Base-by-base conservation (phyloP, 2,797 vertebrate species). In the Epinephelus malabaricus region DNA sequence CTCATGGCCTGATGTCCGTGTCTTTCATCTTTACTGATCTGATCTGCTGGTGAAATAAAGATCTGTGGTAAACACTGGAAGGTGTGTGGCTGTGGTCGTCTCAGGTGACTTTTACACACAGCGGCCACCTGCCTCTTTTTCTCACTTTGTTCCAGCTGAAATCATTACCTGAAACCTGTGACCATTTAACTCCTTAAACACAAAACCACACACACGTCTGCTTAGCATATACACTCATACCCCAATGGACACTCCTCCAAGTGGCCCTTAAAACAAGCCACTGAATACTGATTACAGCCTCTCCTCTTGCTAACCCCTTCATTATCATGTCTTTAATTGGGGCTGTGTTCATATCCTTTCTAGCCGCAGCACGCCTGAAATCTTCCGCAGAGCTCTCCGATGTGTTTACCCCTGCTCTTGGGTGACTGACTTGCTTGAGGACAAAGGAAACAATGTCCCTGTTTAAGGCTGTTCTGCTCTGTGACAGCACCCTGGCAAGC, bases 371-470 rank as follows among this genome's bases (percentile, higher is more conserved):
- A 59, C 65, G 85, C 38, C 71, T 88, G 45, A 68, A 76, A 68
- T 47, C 66, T 59, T 80, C 76, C 45, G 3, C 69, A 60, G 78
- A 61, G 66, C 76, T 84, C 76, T 73, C 2, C 27, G 64, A 82
- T 77, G 78, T 87, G 76, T 89, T 88, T 83, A 86, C 87, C 6
- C 34, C 82, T 23, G 80, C 18, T 50, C 78, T 80, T 59, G 10
- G 70, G 73, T 76, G 78, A 68, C 78, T 80, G 61, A 86, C 76
- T 85, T 76, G 84, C 80, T 81, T 11, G 50, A 14, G 34, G 76
- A 86, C 81, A 86, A 84, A 87, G 62, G 64, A 75, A 87, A 82
- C 82, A 49, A 87, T 78, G 80, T 85, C 73, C 76, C 69, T 53
- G 58, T 88, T 89, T 86, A 69, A 68, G 84, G 76, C 80, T 59